Base-by-base conservation (phyloP, 2,888 invertebrate species). In the Proisotoma minuta region DNA sequence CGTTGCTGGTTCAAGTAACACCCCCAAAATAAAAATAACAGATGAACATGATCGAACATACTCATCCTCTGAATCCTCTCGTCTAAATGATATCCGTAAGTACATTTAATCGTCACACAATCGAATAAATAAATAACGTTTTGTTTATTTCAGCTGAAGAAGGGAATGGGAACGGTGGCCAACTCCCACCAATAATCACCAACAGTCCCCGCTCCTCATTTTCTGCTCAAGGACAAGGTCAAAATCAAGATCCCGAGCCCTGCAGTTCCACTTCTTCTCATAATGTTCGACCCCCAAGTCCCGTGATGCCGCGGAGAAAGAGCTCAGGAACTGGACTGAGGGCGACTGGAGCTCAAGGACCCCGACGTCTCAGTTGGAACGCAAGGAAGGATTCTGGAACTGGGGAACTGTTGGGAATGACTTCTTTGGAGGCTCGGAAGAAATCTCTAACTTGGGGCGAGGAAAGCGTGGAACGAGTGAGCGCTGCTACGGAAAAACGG, bases 381-480 rank as follows among this genome's bases (percentile, higher is more conserved):
- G 77, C 77, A 58, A 75, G 78, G 39, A 70, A 75, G 18, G 75
- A 76, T 62, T 78, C 78, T 62, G 78, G 78, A 59, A 49, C 52
- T 29, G 24, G 59, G n/a, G 22, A 20, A 3, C 53, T 43, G 15
- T 26, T 54, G 15, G 59, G 56, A 22, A 60, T 57, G 20, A 62
- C 59, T 53, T 65, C 65, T 23, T 67, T 66, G 27, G 71, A 71
- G 49, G 48, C 60, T 28, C 43, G 70, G 53, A 80, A 79, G 69
- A 80, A 80, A 62, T 79, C 77, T 56, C 69, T 80, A 22, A 78
- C 79, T 1, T 80, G 80, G 80, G 78, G 78, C 58, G 74, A 74
- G 57, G 69, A 68, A 24, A 68, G 71, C 47, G 70, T 68, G 53
- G 58, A 68, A 2, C 62, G 60, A 28, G 26, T 27, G n/a, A 24